These are phyloP conservation scores for Artibeus lituratus DNA, from an alignment of 2,797 vertebrate genomes.

Conservation along the genomic window DNA sequence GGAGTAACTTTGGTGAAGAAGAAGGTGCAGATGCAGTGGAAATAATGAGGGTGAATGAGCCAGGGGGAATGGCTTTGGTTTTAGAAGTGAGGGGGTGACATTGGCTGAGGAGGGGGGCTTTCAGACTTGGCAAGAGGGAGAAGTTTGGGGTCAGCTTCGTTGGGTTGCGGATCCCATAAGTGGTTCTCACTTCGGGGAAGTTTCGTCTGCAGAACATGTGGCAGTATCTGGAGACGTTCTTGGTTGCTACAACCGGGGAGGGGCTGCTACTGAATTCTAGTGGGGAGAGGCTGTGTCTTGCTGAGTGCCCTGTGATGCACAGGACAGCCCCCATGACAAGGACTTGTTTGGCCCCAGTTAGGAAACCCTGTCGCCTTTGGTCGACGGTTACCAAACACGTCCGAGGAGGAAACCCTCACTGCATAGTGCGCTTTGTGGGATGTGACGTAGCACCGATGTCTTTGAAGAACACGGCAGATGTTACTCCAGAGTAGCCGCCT, in stretches of 20 bases:
- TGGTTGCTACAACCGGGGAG: background rate
- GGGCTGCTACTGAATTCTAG: background rate
- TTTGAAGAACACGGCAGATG: background rate
- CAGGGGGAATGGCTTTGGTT: background rate
- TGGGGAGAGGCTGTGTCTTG: background rate
- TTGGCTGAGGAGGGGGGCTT: too few species aligned
- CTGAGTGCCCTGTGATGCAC: fast-evolving
- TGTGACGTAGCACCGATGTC: background rate
- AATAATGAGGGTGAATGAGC: fast-evolving
- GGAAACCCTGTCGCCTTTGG: background rate
- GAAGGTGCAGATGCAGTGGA: background rate
- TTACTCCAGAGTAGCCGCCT: background rate
- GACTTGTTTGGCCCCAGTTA: background rate
- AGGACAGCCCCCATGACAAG: background rate
- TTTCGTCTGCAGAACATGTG: background rate
- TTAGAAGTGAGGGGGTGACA: background rate
- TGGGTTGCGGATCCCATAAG: background rate
- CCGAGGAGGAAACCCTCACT: background rate
- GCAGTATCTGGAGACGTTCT: background rate
- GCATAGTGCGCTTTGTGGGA: background rate
- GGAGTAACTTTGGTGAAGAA: background rate
- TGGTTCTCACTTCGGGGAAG: background rate
- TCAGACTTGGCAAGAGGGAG: background rate
- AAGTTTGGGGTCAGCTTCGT: background rate
- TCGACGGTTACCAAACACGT: background rate